phyloP scores from a whole-genome alignment of 1,140 invertebrate species.

The Sminthurinus signatus region DNA sequence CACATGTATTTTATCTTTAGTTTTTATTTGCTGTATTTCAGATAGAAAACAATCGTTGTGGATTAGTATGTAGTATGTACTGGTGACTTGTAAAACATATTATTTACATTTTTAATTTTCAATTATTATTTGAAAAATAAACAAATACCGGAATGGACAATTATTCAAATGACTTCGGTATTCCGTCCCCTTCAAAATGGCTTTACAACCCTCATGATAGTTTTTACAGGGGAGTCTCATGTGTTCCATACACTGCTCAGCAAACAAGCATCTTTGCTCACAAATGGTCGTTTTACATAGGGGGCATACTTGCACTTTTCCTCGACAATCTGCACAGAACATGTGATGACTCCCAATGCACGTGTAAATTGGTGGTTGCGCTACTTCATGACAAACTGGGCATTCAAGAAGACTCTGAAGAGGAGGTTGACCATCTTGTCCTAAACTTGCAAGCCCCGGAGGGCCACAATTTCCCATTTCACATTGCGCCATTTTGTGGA shows the following conservation, averaged over 20 bases:
- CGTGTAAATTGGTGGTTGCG: constrained; percentile 16
- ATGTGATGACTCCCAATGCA: constrained; percentile 19
- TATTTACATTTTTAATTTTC: not conserved
- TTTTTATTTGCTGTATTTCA: no score
- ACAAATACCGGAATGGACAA: constrained; percentile 9
- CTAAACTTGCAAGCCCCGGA: not conserved
- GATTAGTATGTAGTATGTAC: no score
- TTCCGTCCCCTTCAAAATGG: not conserved
- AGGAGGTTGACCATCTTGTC: constrained; percentile 9
- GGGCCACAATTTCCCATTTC: not conserved
- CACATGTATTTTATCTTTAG: no score
- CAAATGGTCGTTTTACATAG: constrained; percentile 3
- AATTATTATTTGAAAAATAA: not conserved
- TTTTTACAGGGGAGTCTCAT: constrained; percentile 18
- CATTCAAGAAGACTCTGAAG: constrained; percentile 17
- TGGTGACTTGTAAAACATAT: no score
- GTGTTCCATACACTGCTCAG: constrained; percentile 10
- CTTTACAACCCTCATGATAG: constrained; percentile 17
- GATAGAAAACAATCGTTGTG: no score
- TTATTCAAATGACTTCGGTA: constrained; percentile 10
- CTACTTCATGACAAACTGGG: constrained; percentile 23
- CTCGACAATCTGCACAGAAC: constrained; percentile 14
- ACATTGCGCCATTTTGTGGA: not conserved
- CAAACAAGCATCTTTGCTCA: constrained; percentile 7
- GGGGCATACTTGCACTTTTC: constrained; percentile 7